These are phyloP conservation scores for Pogonocherus hispidulus DNA, from an alignment of 2,888 invertebrate species.

Conservation along the genomic window DNA sequence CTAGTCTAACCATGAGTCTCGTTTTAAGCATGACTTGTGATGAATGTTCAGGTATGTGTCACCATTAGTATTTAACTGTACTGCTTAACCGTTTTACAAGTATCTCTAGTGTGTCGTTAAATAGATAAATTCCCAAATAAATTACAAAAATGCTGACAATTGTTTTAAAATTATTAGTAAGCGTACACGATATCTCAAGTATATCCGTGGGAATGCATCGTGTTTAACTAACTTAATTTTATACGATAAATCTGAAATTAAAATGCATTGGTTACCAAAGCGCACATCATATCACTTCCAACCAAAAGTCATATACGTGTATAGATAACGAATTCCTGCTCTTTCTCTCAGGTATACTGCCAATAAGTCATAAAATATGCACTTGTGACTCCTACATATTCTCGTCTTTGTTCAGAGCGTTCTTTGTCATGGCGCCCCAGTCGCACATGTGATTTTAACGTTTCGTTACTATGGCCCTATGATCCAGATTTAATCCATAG, in stretches of 20 bases:
- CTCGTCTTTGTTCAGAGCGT: slow-evolving; percentile 46
- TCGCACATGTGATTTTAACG: slow-evolving; percentile 47
- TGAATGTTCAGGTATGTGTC: not conserved
- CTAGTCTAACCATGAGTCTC: slow-evolving; percentile 6
- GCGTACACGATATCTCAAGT: not conserved
- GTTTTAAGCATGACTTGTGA: slow-evolving; percentile 1
- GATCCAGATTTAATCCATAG: slow-evolving; percentile 41
- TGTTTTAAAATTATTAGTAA: slow-evolving; percentile 15
- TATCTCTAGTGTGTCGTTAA: slow-evolving; percentile 10
- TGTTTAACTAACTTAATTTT: not conserved
- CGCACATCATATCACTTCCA: slow-evolving; percentile 9
- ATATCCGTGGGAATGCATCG: slow-evolving; percentile 15
- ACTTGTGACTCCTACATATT: slow-evolving; percentile 54
- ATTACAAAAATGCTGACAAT: slow-evolving; percentile 19
- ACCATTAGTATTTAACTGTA: slow-evolving; percentile 15
- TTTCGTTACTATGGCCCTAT: slow-evolving; percentile 41
- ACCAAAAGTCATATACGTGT: slow-evolving; percentile 19
- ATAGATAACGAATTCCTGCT: slow-evolving; percentile 16
- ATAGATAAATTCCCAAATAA: not conserved
- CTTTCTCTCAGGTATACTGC: slow-evolving; percentile 49
- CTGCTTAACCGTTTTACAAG: slow-evolving; percentile 10
- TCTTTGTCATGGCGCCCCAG: slow-evolving; percentile 51
- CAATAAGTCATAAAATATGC: slow-evolving; percentile 64
- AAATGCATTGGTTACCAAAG: slow-evolving; percentile 5
- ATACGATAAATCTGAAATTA: slow-evolving; percentile 15